Evolutionary conservation across 2,797 vertebrate species (phyloP).

Genomic region (Anguilla pacifica): DNA sequence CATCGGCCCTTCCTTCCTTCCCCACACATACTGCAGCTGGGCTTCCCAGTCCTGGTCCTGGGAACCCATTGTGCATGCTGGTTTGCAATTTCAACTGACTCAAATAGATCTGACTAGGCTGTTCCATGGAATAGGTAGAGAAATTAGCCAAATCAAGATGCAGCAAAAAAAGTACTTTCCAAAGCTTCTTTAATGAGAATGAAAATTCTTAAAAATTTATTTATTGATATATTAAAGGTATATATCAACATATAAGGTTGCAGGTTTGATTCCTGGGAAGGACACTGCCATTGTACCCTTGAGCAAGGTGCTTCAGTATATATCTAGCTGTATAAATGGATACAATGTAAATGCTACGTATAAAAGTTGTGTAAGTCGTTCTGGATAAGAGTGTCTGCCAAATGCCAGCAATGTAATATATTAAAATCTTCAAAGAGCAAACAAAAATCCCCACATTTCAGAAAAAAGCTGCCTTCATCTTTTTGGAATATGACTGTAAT

Average conservation of each 20-base stretch:
- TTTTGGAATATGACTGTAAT: not conserved
- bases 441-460: not conserved
- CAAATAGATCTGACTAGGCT: not conserved
- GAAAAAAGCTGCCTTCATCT: not conserved
- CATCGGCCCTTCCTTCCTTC: not conserved
- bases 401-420: no score
- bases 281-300: no score
- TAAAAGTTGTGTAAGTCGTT: no score
- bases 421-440: no score
- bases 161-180: not conserved
- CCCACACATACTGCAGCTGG: not conserved
- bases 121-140: not conserved
- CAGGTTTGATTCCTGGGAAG: no score
- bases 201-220: not conserved
- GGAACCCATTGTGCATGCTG: not conserved
- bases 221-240: no score
- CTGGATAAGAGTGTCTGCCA: no score
- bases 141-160: not conserved
- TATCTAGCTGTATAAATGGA: no score
- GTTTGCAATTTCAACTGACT: not conserved
- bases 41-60: not conserved
- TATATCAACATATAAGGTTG: no score
- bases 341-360: no score
- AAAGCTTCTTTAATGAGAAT: not conserved
- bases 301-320: no score